Evolutionary conservation across 2,113 vertebrate genomes (phyloP), one percentile per base, ranked within the genome.

Genomic region (Neotoma lepida): DNA sequence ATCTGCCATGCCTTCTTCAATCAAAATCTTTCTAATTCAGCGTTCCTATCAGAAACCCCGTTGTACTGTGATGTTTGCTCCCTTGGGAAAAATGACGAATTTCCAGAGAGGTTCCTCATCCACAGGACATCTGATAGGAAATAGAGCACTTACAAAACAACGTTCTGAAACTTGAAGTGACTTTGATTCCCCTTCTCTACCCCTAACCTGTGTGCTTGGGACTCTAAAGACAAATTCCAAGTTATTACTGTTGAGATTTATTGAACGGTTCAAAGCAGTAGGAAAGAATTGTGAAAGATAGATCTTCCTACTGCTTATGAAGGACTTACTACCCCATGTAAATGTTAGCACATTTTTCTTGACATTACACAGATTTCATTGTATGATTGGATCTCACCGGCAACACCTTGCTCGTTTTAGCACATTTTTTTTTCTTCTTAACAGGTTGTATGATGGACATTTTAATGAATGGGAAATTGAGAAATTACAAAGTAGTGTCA

Each of bases 401-500:
- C 3, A 35, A 35, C 2, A 86, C 64, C 33, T 22, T 49, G 84
- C 18, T 44, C 64, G 51, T n/a, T 68, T 64, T 41, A 85, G 39
- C 17, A 64, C 61, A 17, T 61, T 4, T 61, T 85, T 88, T 17
- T 89, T 86, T 80, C 33, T 13, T n/a, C 33, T 22, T 80, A 18
- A 35, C 9, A 22, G 46, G 15, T 92, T 88, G 41, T 93, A 5
- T 68, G 24, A 24, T 92, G 39, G 24, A 18, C 89, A 85, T 86
- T 94, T 93, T 73, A 89, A 35, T 91, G 26, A 78, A n/a, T 89
- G 66, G 54, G 86, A 56, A 95, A 58, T 89, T 84, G 56, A 95
- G 56, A 51, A 17, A 44, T 95, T 93, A 93, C 78, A 78, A 94
- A 93, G 63, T 84, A 86, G 9, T 9, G 33, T 54, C 56, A 82